Percentiles rank a stretch among this genome's conserved stretches.
Evolutionary conservation across 2,797 vertebrate genomes (phyloP).

Genomic region (Xiphorhynchus erythropygius): DNA sequence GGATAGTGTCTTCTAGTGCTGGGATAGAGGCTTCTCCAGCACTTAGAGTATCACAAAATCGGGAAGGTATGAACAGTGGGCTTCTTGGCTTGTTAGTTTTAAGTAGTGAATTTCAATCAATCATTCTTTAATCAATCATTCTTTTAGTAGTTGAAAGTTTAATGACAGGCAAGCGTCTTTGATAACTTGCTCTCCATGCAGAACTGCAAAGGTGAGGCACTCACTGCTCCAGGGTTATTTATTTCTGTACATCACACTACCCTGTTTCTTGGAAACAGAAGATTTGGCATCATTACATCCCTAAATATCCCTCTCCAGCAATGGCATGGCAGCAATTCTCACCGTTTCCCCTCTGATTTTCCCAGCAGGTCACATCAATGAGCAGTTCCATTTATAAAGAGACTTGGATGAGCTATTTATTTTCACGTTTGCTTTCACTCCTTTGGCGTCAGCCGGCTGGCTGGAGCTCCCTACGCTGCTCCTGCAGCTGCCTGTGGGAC

Average conservation of each 20-base stretch:
- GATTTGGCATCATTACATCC: background rate
- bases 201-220: background rate
- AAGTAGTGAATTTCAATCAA: background rate
- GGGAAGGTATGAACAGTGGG: background rate
- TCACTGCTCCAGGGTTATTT: background rate
- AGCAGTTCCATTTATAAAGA: background rate
- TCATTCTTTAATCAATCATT: background rate
- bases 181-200: background rate
- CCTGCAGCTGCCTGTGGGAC: background rate
- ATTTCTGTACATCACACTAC: background rate
- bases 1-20: background rate
- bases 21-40: background rate
- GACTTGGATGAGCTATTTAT: background rate
- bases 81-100: background rate
- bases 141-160: background rate
- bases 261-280: slow-evolving; percentile 38
- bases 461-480: background rate
- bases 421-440: background rate
- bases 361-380: slow-evolving; percentile 23
- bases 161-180: background rate
- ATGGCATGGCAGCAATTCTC: background rate
- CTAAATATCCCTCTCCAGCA: slow-evolving; percentile 20
- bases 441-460: background rate
- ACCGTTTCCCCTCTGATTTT: slow-evolving; percentile 9
- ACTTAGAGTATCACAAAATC: background rate